Evolutionary conservation across 1,140 invertebrate genomes (phyloP).

Genomic region (Cheumatopsyche charites): DNA sequence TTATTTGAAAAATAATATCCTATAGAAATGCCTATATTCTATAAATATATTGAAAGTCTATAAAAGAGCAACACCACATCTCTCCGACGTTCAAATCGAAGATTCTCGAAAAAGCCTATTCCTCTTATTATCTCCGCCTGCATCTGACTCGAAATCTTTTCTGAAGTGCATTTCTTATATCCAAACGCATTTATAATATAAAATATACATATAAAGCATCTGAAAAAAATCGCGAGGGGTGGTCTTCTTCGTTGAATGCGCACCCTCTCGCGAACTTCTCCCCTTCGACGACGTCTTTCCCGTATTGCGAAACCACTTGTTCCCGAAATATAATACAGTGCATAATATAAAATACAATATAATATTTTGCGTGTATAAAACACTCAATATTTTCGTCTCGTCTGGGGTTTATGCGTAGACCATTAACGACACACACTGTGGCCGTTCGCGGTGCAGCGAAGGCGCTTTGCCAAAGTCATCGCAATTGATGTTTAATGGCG

Average conservation of each 20-base stretch:
- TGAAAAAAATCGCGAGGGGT: neutral
- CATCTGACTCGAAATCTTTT: no score
- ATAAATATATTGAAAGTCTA: no score
- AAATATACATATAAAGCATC: neutral
- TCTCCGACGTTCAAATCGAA: no score
- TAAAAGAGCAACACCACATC: no score
- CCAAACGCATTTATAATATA: neutral
- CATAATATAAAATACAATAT: no score
- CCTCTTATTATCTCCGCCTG: no score
- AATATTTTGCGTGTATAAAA: no score
- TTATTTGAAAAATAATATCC: no score
- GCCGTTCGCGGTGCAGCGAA: neutral
- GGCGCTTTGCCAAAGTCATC: conserved; percentile 30
- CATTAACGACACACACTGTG: conserved; percentile 17
- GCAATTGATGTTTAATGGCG: conserved; percentile 28
- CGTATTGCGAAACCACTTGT: conserved; percentile 7
- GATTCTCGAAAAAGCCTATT: no score
- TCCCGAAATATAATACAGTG: no score
- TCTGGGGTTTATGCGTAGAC: conserved; percentile 29
- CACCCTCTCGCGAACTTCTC: conserved; percentile 5
- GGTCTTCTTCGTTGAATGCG: neutral
- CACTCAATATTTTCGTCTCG: neutral
- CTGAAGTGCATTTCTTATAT: no score
- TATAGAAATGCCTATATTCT: no score
- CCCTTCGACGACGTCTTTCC: neutral